Base-by-base conservation (phyloP, 2,797 vertebrate genomes). In the Aulostomus chinensis region DNA sequence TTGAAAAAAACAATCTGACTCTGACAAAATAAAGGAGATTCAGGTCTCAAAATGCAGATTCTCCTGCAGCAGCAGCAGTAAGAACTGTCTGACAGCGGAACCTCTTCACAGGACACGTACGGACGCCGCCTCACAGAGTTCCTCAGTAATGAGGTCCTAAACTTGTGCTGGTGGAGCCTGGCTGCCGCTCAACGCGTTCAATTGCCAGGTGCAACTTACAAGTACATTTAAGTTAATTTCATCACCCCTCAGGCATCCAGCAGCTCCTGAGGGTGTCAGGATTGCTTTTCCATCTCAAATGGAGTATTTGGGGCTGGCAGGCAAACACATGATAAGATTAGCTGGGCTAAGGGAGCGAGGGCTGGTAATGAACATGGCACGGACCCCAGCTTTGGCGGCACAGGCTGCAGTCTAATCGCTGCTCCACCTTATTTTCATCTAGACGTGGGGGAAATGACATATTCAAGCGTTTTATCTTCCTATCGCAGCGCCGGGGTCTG, bases 401-500 rank as follows among this genome's bases (percentile, higher is more conserved):
- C 58, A 8, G 71, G 73, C 63, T 40, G 64, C 53, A 66, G 67
- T 80, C 72, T 80, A 76, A 85, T 86, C 79, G 83, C 59, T 8
- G 1, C 52, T n/a, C 34, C 41, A 48, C 67, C 60, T 84, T 76
- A 60, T 83, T 79, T 77, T 75, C 67, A 77, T 73, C 42, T 15
- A 57, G 77, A 81, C 48, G 7, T 32, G 59, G 43, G 50, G 57
- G 41, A 58, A 60, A 73, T 82, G 73, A 71, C 54, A 64, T 70
- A 64, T 72, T 78, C 72, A 83, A 70, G 41, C 11, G 34, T 5
- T 77, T 68, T 71, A 71, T 73, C 63, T 57, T 61, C 69, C 73
- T 80, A 79, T 86, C 81, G 64, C 63, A 38, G 36, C 3, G 32
- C 52, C 16, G 26, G 46, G 50, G 47, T 64, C 49, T 71, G 47